Percentiles rank a stretch among this genome's conserved stretches.
Conservation (phyloP, 2,113 vertebrate genomes). For the Labrus mixtus region DNA sequence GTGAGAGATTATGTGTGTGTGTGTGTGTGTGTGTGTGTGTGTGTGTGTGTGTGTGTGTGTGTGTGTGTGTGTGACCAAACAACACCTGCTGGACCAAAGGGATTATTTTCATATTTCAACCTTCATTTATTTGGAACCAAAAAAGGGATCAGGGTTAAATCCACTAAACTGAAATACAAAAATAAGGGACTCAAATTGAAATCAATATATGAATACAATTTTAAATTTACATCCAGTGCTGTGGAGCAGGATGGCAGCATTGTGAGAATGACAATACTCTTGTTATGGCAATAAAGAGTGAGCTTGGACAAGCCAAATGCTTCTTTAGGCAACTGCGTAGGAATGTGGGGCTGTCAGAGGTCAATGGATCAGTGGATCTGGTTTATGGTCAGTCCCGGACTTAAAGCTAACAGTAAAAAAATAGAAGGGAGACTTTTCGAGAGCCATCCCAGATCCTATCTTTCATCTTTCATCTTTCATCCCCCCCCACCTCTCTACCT, state of each 20-base stretch:
- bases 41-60: neutral
- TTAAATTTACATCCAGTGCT: conserved; percentile 77
- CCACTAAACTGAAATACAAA: conserved; percentile 87
- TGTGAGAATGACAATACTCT: conserved; percentile 72
- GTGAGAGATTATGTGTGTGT: neutral
- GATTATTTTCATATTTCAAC: conserved; percentile 80
- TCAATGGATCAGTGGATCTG: conserved; percentile 57
- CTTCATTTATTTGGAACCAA: conserved; percentile 84
- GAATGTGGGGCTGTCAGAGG: conserved; percentile 57
- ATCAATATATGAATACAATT: conserved; percentile 78
- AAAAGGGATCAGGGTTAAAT: conserved; percentile 74
- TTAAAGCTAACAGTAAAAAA: conserved; percentile 84
- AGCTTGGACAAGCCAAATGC: conserved; percentile 71
- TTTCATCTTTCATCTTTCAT: conserved; percentile 4
- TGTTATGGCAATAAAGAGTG: conserved; percentile 74
- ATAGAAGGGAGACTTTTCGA: conserved; percentile 74
- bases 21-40: conserved; percentile 5
- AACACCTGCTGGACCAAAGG: conserved; percentile 68
- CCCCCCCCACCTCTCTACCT: conserved; percentile 19
- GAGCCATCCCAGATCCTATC: conserved; percentile 69
- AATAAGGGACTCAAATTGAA: conserved; percentile 83
- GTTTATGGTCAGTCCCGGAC: conserved; percentile 64
- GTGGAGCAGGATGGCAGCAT: conserved; percentile 77
- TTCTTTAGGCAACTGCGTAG: conserved; percentile 70
- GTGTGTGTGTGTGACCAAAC: conserved; percentile 50